Evolutionary conservation across 2,113 vertebrate species (phyloP).

Genomic region (Megalops atlanticus): DNA sequence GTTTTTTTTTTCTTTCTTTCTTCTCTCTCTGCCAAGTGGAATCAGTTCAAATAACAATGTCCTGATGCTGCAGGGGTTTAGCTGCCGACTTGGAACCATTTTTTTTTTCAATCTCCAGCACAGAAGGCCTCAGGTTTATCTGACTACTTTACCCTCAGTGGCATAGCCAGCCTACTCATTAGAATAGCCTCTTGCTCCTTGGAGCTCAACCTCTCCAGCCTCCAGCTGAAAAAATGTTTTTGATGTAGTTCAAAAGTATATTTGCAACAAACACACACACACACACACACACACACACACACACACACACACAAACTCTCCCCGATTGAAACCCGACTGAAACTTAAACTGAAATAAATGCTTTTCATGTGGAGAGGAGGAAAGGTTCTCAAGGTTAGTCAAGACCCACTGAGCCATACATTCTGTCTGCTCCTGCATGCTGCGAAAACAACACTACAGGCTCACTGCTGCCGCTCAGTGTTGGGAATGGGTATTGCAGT

Average conservation of each 20-base stretch:
- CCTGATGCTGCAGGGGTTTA: background rate
- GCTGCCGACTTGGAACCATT: background rate
- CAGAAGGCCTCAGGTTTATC: background rate
- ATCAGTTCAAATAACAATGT: background rate
- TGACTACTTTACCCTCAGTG: background rate
- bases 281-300: background rate
- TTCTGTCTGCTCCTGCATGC: background rate
- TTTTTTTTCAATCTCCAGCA: background rate
- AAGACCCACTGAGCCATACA: background rate
- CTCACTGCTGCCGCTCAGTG: constrained; percentile 19
- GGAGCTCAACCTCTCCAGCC: background rate
- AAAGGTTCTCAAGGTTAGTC: background rate
- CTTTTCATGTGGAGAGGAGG: background rate
- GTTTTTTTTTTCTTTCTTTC: background rate
- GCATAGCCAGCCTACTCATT: background rate
- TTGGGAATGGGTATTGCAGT: background rate
- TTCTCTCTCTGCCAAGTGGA: background rate
- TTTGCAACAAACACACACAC: background rate
- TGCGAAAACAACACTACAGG: constrained; percentile 8
- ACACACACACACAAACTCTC: background rate
- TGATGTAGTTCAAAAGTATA: background rate
- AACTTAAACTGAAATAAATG: background rate
- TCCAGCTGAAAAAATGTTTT: constrained; percentile 4
- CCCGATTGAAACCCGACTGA: too few relatives aligned
- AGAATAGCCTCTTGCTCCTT: background rate